Evolutionary conservation across 1,140 invertebrate species (phyloP).

Genomic region (Solen grandis): DNA sequence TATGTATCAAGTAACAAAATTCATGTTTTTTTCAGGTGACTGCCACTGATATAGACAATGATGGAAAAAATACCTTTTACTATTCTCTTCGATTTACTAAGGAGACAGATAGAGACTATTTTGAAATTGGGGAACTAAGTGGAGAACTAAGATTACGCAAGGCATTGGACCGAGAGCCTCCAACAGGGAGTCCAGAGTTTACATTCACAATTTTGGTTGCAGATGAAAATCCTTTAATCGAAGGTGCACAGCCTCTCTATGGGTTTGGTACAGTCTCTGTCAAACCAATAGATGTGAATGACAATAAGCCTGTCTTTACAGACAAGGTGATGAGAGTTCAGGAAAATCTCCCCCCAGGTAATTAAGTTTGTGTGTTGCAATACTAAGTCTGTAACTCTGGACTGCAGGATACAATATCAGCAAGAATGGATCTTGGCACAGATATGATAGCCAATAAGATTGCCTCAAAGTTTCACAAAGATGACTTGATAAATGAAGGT

Average conservation of each 20-base stretch:
- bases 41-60: slow-evolving; percentile 92
- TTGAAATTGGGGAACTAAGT: slow-evolving; percentile 95
- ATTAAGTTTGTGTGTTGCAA: no score
- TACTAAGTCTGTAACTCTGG: no score
- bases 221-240: slow-evolving; percentile 90
- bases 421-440: no score
- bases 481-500: no score
- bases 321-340: slow-evolving; percentile 58
- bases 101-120: slow-evolving; percentile 94
- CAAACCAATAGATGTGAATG: slow-evolving; percentile 98
- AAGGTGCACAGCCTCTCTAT: slow-evolving; percentile 82
- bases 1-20: no score
- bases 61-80: slow-evolving; percentile 95
- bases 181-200: slow-evolving; percentile 97
- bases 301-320: slow-evolving; percentile 96
- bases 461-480: no score
- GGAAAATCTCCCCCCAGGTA: slow-evolving; percentile 66
- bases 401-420: no score
- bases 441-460: no score
- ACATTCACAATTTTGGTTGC: slow-evolving; percentile 98
- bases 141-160: slow-evolving; percentile 82
- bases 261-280: slow-evolving; percentile 98
- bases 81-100: slow-evolving; percentile 97
- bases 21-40: slow-evolving; percentile 91
- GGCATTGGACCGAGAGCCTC: slow-evolving; percentile 97